Percentiles rank a stretch among this genome's conserved stretches.
Conservation (phyloP, 2,113 vertebrate genomes). For the Psephotus haematonotus region DNA sequence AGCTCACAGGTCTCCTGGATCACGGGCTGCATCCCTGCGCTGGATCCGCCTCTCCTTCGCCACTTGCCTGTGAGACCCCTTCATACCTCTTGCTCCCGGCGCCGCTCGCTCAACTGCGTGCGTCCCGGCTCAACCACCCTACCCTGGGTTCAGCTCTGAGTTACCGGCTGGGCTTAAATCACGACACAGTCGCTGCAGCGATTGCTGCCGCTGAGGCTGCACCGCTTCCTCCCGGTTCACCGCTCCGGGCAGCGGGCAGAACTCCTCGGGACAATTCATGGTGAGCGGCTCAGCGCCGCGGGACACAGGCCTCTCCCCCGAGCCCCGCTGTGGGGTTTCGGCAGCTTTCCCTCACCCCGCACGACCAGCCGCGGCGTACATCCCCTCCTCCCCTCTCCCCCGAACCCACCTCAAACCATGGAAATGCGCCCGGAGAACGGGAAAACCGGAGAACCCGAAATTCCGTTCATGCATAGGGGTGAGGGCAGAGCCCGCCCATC, state of each 20-base stretch:
- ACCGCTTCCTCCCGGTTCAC: not conserved
- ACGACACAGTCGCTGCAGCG: not conserved
- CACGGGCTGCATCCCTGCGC: not conserved
- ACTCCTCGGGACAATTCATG: not conserved
- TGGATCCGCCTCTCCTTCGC: not conserved
- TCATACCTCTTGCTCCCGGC: no score
- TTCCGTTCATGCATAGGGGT: rapidly evolving
- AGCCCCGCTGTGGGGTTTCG: not conserved
- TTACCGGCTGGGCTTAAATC: not conserved
- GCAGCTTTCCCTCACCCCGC: not conserved
- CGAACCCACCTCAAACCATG: not conserved
- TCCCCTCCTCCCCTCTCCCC: not conserved
- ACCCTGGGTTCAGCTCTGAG: not conserved
- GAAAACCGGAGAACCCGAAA: rapidly evolving
- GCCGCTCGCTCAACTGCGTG: no score
- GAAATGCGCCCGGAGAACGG: not conserved
- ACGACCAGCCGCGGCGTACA: not conserved
- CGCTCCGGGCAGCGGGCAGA: no score
- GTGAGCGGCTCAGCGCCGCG: no score
- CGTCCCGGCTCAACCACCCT: rapidly evolving
- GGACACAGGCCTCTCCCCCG: no score
- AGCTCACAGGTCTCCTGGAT: not conserved
- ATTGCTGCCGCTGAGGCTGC: no score
- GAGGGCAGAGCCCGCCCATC: no score
- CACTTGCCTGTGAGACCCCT: not conserved